Conservation (phyloP, 2,113 vertebrate genomes). For the Proteles cristata region DNA sequence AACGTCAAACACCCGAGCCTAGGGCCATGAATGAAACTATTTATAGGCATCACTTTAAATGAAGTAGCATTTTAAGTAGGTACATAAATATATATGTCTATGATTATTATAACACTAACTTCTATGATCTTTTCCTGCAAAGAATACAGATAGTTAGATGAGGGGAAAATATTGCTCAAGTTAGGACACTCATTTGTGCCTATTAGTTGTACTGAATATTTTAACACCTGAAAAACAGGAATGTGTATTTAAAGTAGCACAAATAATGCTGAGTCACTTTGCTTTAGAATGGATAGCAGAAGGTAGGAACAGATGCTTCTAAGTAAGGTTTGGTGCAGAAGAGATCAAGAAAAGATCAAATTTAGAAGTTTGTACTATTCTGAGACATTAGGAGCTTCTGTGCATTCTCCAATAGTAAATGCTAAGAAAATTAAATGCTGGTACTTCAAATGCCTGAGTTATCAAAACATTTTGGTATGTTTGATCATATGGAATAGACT, state of each 20-base stretch:
- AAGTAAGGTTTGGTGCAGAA: neutral
- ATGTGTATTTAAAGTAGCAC: neutral
- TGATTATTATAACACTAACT: neutral
- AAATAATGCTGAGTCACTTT: neutral
- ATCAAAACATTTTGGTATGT: neutral
- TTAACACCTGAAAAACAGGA: constrained; percentile 30
- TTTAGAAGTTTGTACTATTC: neutral
- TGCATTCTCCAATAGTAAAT: constrained; percentile 1
- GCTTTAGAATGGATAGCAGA: neutral
- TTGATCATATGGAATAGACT: neutral
- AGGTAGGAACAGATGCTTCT: neutral
- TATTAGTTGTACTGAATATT: neutral
- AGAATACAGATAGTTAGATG: neutral
- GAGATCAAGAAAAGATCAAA: neutral
- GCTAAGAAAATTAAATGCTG: constrained; percentile 3
- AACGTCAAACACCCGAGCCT: neutral
- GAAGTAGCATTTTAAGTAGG: neutral
- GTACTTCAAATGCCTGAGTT: constrained; percentile 16
- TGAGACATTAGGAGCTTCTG: neutral
- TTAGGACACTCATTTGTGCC: neutral
- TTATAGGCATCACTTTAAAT: neutral
- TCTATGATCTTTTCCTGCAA: neutral
- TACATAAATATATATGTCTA: neutral
- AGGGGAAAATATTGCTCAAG: constrained; percentile 9
- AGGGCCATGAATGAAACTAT: neutral